These are phyloP conservation scores for Liodrosophila aerea DNA, from an alignment of 2,888 invertebrate genomes.

Conservation along the genomic window DNA sequence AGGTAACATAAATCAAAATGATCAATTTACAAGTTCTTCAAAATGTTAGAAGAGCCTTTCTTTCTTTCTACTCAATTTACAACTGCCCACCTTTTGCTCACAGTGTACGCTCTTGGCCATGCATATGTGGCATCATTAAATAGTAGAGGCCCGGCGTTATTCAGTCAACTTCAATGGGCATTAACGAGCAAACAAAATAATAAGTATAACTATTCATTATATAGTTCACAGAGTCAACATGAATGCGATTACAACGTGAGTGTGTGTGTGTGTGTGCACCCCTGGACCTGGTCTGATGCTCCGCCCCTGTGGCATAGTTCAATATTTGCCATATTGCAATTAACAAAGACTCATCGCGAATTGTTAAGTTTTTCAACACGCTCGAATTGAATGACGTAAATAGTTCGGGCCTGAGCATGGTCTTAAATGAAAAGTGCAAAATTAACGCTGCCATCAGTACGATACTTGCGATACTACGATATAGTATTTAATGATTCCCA, in stretches of 20 bases:
- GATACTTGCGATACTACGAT: constrained; percentile 19
- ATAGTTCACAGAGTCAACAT: constrained; percentile 20
- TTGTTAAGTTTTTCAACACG: constrained; percentile 41
- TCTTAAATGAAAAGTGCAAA: constrained; percentile 50
- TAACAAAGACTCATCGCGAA: constrained; percentile 25
- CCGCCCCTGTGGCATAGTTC: not conserved
- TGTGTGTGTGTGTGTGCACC: too few species aligned
- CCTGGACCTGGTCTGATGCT: not conserved
- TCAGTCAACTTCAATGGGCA: constrained; percentile 4
- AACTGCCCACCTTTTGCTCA: too few species aligned
- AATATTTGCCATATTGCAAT: constrained; percentile 45
- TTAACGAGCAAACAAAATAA: constrained; percentile 19
- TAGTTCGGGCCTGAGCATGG: constrained; percentile 17
- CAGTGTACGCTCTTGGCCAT: too few species aligned
- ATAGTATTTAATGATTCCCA: constrained; percentile 49
- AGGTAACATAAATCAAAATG: too few species aligned
- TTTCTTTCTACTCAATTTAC: too few species aligned
- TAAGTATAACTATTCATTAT: constrained; percentile 5
- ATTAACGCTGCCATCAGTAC: too few species aligned
- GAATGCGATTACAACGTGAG: too few species aligned
- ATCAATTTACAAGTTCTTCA: too few species aligned
- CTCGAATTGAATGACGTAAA: constrained; percentile 68
- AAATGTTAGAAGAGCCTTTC: too few species aligned
- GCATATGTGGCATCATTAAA: not conserved
- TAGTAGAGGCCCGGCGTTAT: too few species aligned